phyloP scores from a whole-genome alignment of 2,888 invertebrate genomes.

The Drosophila meridiana region DNA sequence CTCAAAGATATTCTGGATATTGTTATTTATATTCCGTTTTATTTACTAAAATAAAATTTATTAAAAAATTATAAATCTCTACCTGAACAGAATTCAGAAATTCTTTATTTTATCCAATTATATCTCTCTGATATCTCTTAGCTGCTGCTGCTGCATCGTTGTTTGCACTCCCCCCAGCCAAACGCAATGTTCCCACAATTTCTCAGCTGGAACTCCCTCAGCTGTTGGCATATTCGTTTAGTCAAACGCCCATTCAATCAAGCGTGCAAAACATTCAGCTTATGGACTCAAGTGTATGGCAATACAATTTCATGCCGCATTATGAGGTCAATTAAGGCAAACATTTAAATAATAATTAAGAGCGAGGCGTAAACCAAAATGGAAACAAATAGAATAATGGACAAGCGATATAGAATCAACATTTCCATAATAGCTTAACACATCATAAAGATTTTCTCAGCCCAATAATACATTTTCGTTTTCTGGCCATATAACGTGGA shows the following conservation, averaged over 20 bases:
- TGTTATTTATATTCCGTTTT: neutral
- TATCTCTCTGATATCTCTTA: neutral
- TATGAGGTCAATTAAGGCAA: conserved; percentile 66
- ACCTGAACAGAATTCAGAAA: neutral
- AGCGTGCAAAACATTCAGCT: conserved; percentile 42
- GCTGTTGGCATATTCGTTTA: conserved; percentile 8
- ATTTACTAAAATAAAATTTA: neutral
- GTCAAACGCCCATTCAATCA: conserved; percentile 25
- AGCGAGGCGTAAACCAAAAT: conserved; percentile 32
- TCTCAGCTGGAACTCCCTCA: conserved; percentile 1
- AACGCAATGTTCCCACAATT: conserved; percentile 12
- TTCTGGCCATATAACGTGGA: conserved; percentile 17
- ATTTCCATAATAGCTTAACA: conserved; percentile 66
- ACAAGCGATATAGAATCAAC: conserved; percentile 24
- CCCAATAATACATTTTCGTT: conserved; percentile 45
- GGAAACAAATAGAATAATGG: conserved; percentile 9
- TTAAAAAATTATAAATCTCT: no score
- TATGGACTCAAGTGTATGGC: conserved; percentile 43
- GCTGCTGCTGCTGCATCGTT: neutral
- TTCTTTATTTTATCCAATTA: neutral
- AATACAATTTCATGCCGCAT: conserved; percentile 60
- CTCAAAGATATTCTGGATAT: no score
- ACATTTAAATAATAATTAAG: conserved; percentile 62
- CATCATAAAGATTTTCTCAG: conserved; percentile 72
- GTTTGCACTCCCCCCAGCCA: neutral